Evolutionary conservation across 2,888 invertebrate genomes (phyloP), one percentile per base, ranked within the genome.

Genomic region (Dorcus hopei): DNA sequence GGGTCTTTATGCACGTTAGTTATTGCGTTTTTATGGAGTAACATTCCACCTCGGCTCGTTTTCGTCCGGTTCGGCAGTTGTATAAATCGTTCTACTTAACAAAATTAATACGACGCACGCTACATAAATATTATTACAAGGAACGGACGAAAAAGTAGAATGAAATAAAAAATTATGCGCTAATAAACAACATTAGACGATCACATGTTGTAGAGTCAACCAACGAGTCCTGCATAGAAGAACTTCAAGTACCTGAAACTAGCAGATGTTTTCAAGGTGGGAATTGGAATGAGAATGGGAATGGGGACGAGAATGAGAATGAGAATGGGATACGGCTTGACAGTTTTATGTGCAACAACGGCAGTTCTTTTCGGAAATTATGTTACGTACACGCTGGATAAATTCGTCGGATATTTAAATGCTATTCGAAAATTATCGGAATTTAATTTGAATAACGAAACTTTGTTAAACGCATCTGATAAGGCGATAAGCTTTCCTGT

Each of bases 21-120:
- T 72, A 70, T 68, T 70, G 70, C 68, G 68, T 69, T 72, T 72
- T 73, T 73, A 72, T 72, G 66, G 69, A 65, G 67, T 68, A 68
- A 66, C 70, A 72, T 72, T 72, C 71, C 70, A 61, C 52, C 58
- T 61, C 49, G 61, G 66, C 65, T 63, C 63, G 65, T 68, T 69
- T 62, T 66, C 64, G 61, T 52, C 59, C 58, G 65, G 59, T 63
- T 33, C 26, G 26, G 58, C 55, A 64, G 57, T 65, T 66, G 64
- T 69, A 68, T 70, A 72, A 70, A 72, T 72, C 67, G 70, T 66
- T 57, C 57, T 64, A 58, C 65, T 70, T 66, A 66, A 70, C 65
- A 65, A 71, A 72, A 70, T 71, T 69, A 71, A 72, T 70, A 70
- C 65, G 54, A 66, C 57, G 57, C 52, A 47, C 49, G 57, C 54